These are phyloP conservation scores for Mimachlamys varia DNA, from an alignment of 2,888 invertebrate species.

Conservation along the genomic window DNA sequence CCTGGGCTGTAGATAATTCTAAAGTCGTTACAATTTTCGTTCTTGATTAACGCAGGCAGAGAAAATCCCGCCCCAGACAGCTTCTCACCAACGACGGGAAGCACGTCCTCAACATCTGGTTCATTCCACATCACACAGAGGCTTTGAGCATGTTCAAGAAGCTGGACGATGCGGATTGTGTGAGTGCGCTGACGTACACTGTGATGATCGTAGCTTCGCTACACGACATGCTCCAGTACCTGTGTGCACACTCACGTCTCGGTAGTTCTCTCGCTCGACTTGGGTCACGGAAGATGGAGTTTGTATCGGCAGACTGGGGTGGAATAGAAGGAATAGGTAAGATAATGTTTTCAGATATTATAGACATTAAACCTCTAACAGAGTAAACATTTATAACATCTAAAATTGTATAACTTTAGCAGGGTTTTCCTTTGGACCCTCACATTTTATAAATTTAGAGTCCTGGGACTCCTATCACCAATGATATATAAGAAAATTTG, in stretches of 20 bases:
- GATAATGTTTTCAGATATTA: conserved; percentile 40
- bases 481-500: too few relatives aligned
- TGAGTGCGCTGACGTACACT: conserved; percentile 68
- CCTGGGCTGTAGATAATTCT: not conserved
- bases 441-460: too few relatives aligned
- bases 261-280: conserved; percentile 75
- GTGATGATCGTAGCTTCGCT: conserved; percentile 75
- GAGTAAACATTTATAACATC: too few relatives aligned
- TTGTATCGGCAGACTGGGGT: conserved; percentile 80
- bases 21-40: not conserved
- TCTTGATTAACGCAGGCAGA: conserved; percentile 57
- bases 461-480: too few relatives aligned
- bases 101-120: conserved; percentile 80
- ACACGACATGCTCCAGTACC: conserved; percentile 80
- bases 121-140: conserved; percentile 80
- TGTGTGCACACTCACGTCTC: conserved; percentile 78
- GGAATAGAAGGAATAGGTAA: conserved; percentile 79
- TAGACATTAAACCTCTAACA: too few relatives aligned
- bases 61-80: conserved; percentile 75
- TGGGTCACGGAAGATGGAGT: conserved; percentile 73
- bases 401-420: too few relatives aligned
- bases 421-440: too few relatives aligned
- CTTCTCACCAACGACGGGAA: conserved; percentile 76
- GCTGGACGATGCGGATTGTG: conserved; percentile 74
- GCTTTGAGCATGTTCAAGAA: conserved; percentile 78